Conservation (phyloP, 2,888 invertebrate genomes). For the Entomobrya proxima region DNA sequence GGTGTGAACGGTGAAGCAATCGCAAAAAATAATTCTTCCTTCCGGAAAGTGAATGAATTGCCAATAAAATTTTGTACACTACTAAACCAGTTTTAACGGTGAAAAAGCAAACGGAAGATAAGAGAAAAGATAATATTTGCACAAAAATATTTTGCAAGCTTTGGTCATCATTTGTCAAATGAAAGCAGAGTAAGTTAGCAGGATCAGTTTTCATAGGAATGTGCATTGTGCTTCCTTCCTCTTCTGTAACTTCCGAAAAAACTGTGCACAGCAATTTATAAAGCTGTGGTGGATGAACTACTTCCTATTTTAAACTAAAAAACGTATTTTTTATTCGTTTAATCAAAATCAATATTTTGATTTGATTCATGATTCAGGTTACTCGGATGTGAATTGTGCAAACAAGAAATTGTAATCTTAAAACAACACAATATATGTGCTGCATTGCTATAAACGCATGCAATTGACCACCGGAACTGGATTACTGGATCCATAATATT, state of each 20-base stretch:
- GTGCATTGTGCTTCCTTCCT: too few species aligned
- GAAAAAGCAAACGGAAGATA: background rate
- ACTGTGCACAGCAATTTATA: too few species aligned
- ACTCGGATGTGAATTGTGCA: background rate
- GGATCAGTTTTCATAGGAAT: too few species aligned
- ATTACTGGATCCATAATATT: too few species aligned
- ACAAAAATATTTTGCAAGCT: too few species aligned
- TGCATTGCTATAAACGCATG: background rate
- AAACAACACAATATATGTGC: background rate
- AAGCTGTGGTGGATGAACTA: too few species aligned
- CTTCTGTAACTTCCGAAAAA: too few species aligned
- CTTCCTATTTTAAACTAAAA: too few species aligned
- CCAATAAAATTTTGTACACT: conserved; percentile 22
- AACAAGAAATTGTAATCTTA: background rate
- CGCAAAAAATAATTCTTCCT: background rate
- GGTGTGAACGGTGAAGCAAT: background rate
- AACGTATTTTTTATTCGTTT: too few species aligned
- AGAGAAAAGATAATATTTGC: background rate
- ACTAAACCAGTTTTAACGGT: conserved; percentile 47
- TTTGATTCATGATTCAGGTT: background rate
- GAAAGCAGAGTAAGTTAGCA: background rate
- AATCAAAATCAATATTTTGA: background rate
- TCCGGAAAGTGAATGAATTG: background rate
- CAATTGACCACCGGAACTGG: too few species aligned
- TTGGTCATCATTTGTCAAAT: too few species aligned